Evolutionary conservation across 92 coral and sea anemone genomes (phyloP).

Genomic region (Epizoanthus stellaris): DNA sequence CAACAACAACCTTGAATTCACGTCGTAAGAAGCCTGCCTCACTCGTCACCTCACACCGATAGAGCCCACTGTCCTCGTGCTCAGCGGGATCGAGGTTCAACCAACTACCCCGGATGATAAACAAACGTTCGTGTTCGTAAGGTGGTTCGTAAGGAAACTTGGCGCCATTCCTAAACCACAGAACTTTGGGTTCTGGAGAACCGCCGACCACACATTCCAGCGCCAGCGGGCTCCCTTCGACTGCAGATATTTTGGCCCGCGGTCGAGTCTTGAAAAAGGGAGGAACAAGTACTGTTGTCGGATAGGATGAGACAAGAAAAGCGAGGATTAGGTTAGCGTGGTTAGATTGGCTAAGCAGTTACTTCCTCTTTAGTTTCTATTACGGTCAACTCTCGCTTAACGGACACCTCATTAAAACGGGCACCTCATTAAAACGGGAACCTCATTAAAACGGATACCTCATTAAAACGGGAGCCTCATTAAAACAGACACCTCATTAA

Average conservation of each 20-base stretch:
- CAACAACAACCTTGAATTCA: conserved; percentile 40
- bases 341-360: not conserved
- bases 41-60: conserved; percentile 30
- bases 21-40: conserved; percentile 38
- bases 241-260: conserved; percentile 33
- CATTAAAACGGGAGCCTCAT: too few relatives aligned
- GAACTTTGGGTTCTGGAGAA: conserved; percentile 40
- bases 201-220: conserved; percentile 46
- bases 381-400: too few relatives aligned
- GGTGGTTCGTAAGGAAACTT: conserved; percentile 26
- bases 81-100: conserved; percentile 38
- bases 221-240: conserved; percentile 32
- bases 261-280: conserved; percentile 44
- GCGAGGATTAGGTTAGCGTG: not conserved
- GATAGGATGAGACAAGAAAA: conserved; percentile 19
- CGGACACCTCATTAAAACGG: too few relatives aligned
- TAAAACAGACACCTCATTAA: too few relatives aligned
- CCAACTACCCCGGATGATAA: conserved; percentile 44
- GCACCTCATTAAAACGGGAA: too few relatives aligned
- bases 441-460: too few relatives aligned
- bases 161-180: conserved; percentile 27
- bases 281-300: conserved; percentile 20
- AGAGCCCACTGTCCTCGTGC: conserved; percentile 43
- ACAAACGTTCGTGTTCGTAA: conserved; percentile 16
- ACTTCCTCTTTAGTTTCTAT: too few relatives aligned